Percentiles rank a stretch among this genome's conserved stretches.
Evolutionary conservation across 2,888 invertebrate species (phyloP).

Genomic region (Trissolcus brochymenae): DNA sequence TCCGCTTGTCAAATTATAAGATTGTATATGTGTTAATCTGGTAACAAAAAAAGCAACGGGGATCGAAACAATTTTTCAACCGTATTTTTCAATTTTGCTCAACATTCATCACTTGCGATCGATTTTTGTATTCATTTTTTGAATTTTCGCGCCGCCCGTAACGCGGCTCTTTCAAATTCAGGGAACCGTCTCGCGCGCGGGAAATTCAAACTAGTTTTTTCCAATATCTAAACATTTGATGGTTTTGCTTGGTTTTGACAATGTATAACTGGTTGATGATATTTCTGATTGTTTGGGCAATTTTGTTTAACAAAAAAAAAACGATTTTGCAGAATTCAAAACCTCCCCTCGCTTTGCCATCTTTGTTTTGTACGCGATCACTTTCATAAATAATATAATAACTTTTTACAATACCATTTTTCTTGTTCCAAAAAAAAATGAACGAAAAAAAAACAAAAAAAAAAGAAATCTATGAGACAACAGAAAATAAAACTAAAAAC

Average conservation of each 20-base stretch:
- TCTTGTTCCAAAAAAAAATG: conserved; percentile 31
- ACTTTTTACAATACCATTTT: conserved; percentile 45
- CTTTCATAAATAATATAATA: conserved; percentile 42
- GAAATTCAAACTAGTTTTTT: conserved; percentile 8
- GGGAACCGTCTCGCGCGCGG: conserved; percentile 17
- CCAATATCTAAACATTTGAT: too few species aligned
- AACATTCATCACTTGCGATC: too few species aligned
- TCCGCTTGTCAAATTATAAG: conserved; percentile 18
- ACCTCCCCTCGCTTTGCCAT: too few species aligned
- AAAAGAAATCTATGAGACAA: too few species aligned
- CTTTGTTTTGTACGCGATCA: conserved; percentile 17
- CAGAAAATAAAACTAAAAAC: too few species aligned
- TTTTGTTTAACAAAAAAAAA: background rate
- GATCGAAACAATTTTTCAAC: background rate
- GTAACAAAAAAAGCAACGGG: too few species aligned
- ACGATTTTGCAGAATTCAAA: conserved; percentile 19
- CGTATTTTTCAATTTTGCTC: background rate
- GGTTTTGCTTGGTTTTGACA: too few species aligned
- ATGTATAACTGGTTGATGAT: too few species aligned
- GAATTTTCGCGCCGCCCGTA: too few species aligned
- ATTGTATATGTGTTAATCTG: background rate
- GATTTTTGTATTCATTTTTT: too few species aligned
- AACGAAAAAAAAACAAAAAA: background rate
- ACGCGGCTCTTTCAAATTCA: too few species aligned
- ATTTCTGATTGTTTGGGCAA: background rate